Percentiles rank a stretch among this genome's conserved stretches.
Evolutionary conservation across 2,888 invertebrate genomes (phyloP).

Genomic region (Frankliniella fusca): DNA sequence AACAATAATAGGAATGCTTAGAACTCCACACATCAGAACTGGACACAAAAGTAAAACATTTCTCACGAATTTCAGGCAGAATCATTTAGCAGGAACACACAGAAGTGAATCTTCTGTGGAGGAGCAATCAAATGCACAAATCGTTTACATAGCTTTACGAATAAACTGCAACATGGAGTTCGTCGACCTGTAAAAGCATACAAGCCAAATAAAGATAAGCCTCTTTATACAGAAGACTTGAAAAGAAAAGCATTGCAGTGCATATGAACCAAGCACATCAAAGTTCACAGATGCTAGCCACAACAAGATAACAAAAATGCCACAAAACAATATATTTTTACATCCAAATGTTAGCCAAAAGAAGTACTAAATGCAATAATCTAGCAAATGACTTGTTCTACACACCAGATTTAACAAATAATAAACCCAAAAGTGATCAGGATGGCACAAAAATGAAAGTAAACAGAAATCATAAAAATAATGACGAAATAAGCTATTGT

Average conservation of each 20-base stretch:
- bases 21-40: background rate
- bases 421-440: background rate
- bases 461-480: background rate
- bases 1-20: background rate
- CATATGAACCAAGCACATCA: background rate
- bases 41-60: background rate
- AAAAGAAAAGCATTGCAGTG: background rate
- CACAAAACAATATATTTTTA: background rate
- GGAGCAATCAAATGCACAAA: background rate
- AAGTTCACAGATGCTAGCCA: background rate
- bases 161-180: constrained; percentile 26
- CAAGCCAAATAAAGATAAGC: background rate
- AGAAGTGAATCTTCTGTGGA: constrained; percentile 9
- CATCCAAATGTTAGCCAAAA: too few species aligned
- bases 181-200: constrained; percentile 5
- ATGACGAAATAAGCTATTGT: constrained; percentile 3
- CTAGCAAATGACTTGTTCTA: background rate
- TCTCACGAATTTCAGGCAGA: background rate
- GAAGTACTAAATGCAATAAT: background rate
- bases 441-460: background rate
- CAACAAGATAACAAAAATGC: background rate
- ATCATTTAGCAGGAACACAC: background rate
- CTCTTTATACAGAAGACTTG: background rate
- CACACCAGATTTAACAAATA: background rate
- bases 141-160: constrained; percentile 14